Conservation (phyloP, 2,797 vertebrate genomes). For the Acridotheres tristis region DNA sequence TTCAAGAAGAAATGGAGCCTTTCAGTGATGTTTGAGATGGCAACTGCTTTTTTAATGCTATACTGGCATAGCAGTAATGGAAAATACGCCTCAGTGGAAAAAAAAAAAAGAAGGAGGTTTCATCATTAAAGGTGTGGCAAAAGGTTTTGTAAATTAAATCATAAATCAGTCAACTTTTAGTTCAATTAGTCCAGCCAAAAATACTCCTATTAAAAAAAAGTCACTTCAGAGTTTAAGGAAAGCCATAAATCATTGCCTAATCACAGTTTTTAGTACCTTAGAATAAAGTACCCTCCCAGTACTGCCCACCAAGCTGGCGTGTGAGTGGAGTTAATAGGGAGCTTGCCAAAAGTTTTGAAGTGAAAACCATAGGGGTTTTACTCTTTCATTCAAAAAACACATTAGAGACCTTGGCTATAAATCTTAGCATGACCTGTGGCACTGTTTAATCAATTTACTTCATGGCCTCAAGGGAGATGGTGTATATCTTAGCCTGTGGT, state of each 20-base stretch:
- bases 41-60: conserved; percentile 42
- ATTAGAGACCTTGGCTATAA: conserved; percentile 45
- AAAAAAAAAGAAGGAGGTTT: conserved; percentile 32
- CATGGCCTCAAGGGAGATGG: not conserved
- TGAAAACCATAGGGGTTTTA: conserved; percentile 22
- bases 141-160: conserved; percentile 72
- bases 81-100: conserved; percentile 67
- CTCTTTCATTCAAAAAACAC: conserved; percentile 48
- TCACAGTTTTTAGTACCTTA: conserved; percentile 52
- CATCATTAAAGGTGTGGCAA: conserved; percentile 62
- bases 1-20: conserved; percentile 60
- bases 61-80: conserved; percentile 54
- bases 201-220: conserved; percentile 57
- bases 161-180: conserved; percentile 73
- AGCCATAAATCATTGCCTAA: conserved; percentile 62
- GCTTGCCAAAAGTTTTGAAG: conserved; percentile 15
- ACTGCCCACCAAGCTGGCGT: conserved; percentile 35
- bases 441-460: conserved; percentile 39
- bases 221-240: conserved; percentile 53
- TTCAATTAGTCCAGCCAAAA: conserved; percentile 72
- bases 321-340: conserved; percentile 7
- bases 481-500: not conserved
- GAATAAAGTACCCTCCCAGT: conserved; percentile 31
- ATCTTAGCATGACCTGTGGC: not conserved
- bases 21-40: conserved; percentile 63